Evolutionary conservation across 1,140 invertebrate genomes (phyloP), one percentile per base, ranked within the genome.

Genomic region (Arion vulgaris): DNA sequence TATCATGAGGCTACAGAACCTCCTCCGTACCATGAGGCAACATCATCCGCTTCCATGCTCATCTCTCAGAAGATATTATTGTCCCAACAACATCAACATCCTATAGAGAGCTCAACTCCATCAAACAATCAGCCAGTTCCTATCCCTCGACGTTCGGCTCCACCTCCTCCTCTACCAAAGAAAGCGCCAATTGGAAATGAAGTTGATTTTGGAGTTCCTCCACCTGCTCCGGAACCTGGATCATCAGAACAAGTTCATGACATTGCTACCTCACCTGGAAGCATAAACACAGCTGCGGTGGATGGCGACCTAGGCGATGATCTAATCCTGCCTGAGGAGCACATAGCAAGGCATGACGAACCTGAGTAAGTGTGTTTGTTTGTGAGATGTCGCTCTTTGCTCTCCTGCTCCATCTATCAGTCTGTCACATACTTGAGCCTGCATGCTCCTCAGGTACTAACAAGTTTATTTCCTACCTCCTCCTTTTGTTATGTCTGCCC

Each of bases 1-100:
- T 81, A 83, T 53, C 82, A 83, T 73, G 83, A 83, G 53, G 74
- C 74, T 23, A 77, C 80, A 19, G 80, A 81, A 19, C 85, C 85
- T 19, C 85, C 85, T 72, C 78, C 83, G 19, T 83, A 83, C 49
- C 51, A 71, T 34, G 84, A 85, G 74, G 84, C 83, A 45, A 83
- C 84, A 11, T 81, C 80, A n/a, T 2, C 62, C 19, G 13, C 39
- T 4, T 80, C 78, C 62, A 81, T 81, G 38, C 80, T 51, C 51
- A 53, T 74, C 32, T 81, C 80, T 5, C 80, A 81, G 80, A 72
- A 73, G 38, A 51, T 74, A 0, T 4, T 53, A 0, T 19, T 49
- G 36, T 13, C 15, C 5, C 78, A 80, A 41, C 76, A 79, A 34
- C 78, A 80, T n/a, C 77, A 79, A 39, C 19, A 23, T 28, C 45